Evolutionary conservation across 2,113 vertebrate species (phyloP), one percentile per base, ranked within the genome.

Genomic region (Malurus elegans): DNA sequence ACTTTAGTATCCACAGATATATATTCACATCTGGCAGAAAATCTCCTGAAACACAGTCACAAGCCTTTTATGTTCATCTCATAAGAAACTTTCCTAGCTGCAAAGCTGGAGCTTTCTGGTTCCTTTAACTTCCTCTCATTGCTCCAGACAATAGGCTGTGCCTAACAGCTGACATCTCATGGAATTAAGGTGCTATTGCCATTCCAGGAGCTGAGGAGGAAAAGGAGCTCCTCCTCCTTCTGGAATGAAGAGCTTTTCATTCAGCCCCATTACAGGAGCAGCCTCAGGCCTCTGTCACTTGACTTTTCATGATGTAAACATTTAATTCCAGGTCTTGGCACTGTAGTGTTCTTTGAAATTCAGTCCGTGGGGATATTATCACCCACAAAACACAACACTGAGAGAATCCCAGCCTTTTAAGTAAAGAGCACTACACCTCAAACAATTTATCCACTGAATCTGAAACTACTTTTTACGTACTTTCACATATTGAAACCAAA

Each of bases 381-480:
- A 48, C 28, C 48, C 42, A 70, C 9, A 7, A 2, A 65, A 31
- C 7, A 14, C 15, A 28, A 13, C 9, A 9, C 19, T 24, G 9
- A 12, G 7, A 80, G 24, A 76, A 69, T 34, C 26, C 13, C 20
- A 80, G 2, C 29, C 11, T 51, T 65, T 36, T 10, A 75, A 86
- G 76, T 23, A 51, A 82, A 29, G 32, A 61, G 17, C 8, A 28
- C 51, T 36, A 32, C 20, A 47, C 50, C n/a, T 57, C 74, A 94
- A 31, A 45, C 6, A 57, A 65, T 76, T 73, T 24, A 69, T 56
- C 58, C 29, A 10, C 29, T 45, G 40, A 45, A 75, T 42, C 29
- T 31, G 17, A 53, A 79, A 66, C 23, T 0, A 65, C 8, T 79
- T 75, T 54, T 50, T 18, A 31, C 0, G 1, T 44, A 34, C 3